Percentiles rank a stretch among this genome's conserved stretches.
Conservation (phyloP, 2,797 vertebrate genomes). For the Coendou prehensilis region DNA sequence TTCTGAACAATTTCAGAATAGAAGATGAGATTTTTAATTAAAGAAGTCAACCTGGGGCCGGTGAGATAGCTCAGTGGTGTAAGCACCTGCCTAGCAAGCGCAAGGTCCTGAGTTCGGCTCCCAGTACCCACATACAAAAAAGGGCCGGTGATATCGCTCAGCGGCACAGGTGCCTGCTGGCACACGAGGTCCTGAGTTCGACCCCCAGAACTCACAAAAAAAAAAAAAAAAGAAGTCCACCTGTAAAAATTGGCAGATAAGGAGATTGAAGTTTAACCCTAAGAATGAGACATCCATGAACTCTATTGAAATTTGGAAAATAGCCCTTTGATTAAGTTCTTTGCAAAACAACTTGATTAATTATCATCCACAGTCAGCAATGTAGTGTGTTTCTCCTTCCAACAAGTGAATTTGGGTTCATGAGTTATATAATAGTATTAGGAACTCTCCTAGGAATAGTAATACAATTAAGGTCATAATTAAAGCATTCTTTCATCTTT, state of each 20-base stretch:
- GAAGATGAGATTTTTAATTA: background rate
- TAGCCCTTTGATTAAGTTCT: conserved; percentile 5
- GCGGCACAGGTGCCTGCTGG: too few species aligned
- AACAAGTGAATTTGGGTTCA: background rate
- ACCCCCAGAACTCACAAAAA: too few species aligned
- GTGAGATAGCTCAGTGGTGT: too few species aligned
- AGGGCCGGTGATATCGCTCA: too few species aligned
- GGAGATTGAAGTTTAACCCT: background rate
- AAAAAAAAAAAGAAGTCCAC: background rate
- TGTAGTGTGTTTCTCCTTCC: background rate
- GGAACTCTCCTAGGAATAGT: conserved; percentile 9
- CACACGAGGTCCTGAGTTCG: too few species aligned
- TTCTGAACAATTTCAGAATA: background rate
- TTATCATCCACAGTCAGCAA: background rate
- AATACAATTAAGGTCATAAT: conserved; percentile 73
- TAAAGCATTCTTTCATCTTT: conserved; percentile 74
- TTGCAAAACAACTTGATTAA: conserved; percentile 43
- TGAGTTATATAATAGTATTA: conserved; percentile 9
- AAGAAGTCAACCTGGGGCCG: background rate
- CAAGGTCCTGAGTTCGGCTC: too few species aligned
- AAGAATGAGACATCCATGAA: background rate
- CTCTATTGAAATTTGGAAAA: background rate
- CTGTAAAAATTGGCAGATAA: background rate
- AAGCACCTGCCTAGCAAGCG: too few species aligned
- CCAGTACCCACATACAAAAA: too few species aligned